Base-by-base conservation (phyloP, 2,888 invertebrate species). In the Torymus aiolomorphi region DNA sequence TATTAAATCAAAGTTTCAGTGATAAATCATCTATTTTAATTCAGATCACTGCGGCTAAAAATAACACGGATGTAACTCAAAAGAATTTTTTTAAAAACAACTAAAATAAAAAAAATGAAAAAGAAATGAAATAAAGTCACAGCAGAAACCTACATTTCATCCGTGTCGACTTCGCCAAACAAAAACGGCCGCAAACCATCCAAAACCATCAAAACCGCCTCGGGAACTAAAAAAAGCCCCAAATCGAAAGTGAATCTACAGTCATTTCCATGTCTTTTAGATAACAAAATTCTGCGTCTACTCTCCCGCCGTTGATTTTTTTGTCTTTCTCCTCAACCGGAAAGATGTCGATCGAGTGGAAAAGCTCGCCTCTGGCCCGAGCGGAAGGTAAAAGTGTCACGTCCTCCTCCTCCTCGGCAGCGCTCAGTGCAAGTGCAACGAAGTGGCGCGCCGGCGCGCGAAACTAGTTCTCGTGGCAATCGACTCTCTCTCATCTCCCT, bases 381-480 rank as follows among this genome's bases (percentile, higher is more conserved):
- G 51, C 65, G 56, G 73, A 80, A 77, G 80, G 57, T 66, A 80
- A 78, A 76, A 80, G 80, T 82, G 76, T 80, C 80, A 74, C 73
- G 76, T 76, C 56, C 62, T 42, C 65, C 1, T 59, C 20, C 31
- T 31, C 31, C 3, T 0, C 31, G 31, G 16, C 51, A 31, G 13
- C 52, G 20, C 12, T 52, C 71, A 72, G 79, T 77, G 76, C 78
- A 81, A 77, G 75, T 77, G 70, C 76, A 67, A n/a, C 71, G 10
- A 16, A 59, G 78, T 71, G 78, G 31, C 62, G 54, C 61, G 5
- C 5, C 52, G 74, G 78, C 57, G 82, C 74, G 80, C 81, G 76
- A 67, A 81, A 84, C 79, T 81, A 80, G 82, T 80, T 83, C 81
- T 59, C 73, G 31, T 31, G 31, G 31, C 31, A 31, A 31, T 31